Conservation (phyloP, 2,113 vertebrate species). For the Microcebus lehilahytsara region DNA sequence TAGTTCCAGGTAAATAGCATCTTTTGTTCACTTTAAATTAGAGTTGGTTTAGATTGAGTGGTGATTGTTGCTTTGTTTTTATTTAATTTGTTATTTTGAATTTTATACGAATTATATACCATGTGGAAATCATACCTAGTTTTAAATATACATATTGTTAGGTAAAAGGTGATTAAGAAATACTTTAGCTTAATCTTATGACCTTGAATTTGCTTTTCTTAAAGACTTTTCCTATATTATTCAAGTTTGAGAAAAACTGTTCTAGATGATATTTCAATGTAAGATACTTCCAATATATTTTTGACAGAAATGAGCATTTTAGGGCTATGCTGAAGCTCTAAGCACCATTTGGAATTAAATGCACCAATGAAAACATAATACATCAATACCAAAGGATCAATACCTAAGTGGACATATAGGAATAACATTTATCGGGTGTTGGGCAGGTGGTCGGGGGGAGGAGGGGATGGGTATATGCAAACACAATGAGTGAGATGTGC, state of each 20-base stretch:
- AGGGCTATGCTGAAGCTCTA: neutral
- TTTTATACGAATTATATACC: neutral
- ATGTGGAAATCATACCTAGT: neutral
- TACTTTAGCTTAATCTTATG: neutral
- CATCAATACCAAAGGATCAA: too few relatives aligned
- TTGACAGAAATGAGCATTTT: neutral
- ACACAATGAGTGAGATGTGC: too few relatives aligned
- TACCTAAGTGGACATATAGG: too few relatives aligned
- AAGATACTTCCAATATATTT: neutral
- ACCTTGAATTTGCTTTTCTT: neutral
- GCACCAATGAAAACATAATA: too few relatives aligned
- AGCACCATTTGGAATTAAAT: neutral
- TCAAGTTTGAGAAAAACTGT: neutral
- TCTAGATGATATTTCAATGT: neutral
- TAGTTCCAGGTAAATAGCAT: neutral
- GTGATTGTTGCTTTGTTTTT: neutral
- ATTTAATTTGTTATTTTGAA: neutral
- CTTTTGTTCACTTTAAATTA: neutral
- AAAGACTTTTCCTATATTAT: neutral
- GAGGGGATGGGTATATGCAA: too few relatives aligned
- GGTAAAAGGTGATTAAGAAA: neutral
- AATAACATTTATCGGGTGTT: too few relatives aligned
- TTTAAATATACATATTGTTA: neutral
- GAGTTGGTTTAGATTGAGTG: neutral
- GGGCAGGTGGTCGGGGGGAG: too few relatives aligned